phyloP scores from a whole-genome alignment of 2,888 invertebrate species.

The Sinelater perroti region DNA sequence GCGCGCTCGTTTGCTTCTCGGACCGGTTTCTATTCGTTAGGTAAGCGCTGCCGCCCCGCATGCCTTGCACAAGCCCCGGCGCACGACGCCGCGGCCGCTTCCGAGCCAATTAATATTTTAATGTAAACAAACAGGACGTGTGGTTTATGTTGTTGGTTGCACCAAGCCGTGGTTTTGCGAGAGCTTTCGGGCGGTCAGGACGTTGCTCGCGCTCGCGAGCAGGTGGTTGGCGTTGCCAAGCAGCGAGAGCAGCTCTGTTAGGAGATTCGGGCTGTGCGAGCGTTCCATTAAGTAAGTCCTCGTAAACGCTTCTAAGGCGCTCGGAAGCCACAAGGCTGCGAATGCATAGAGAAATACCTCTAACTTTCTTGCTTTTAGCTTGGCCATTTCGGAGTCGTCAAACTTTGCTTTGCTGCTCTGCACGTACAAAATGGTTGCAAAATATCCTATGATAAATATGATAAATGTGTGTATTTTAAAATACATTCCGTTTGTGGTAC shows the following conservation, averaged over 20 bases:
- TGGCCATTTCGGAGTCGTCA: slow-evolving; percentile 31
- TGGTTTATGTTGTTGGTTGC: not conserved
- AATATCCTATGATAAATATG: slow-evolving; percentile 49
- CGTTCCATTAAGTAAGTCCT: slow-evolving; percentile 50
- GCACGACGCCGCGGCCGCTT: too few relatives aligned
- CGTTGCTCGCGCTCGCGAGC: slow-evolving; percentile 39
- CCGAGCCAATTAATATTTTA: slow-evolving; percentile 3
- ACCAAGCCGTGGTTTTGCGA: not conserved
- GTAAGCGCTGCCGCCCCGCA: too few relatives aligned
- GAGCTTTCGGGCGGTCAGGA: not conserved
- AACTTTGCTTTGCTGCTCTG: slow-evolving; percentile 48
- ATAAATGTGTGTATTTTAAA: slow-evolving; percentile 51
- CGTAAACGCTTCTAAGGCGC: slow-evolving; percentile 50
- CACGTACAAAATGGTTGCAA: slow-evolving; percentile 49
- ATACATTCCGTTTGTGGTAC: not conserved
- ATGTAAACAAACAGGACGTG: slow-evolving; percentile 17
- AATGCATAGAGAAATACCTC: slow-evolving; percentile 47
- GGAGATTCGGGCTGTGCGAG: slow-evolving; percentile 44
- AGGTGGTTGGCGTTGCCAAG: slow-evolving; percentile 50
- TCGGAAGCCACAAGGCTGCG: slow-evolving; percentile 54
- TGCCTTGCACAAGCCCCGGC: too few relatives aligned
- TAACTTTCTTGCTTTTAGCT: slow-evolving; percentile 38
- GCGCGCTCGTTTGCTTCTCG: too few relatives aligned
- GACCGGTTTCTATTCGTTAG: too few relatives aligned
- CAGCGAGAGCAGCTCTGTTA: slow-evolving; percentile 49